Evolutionary conservation across 2,888 invertebrate genomes (phyloP).

Genomic region (Gasteruption jaculator): DNA sequence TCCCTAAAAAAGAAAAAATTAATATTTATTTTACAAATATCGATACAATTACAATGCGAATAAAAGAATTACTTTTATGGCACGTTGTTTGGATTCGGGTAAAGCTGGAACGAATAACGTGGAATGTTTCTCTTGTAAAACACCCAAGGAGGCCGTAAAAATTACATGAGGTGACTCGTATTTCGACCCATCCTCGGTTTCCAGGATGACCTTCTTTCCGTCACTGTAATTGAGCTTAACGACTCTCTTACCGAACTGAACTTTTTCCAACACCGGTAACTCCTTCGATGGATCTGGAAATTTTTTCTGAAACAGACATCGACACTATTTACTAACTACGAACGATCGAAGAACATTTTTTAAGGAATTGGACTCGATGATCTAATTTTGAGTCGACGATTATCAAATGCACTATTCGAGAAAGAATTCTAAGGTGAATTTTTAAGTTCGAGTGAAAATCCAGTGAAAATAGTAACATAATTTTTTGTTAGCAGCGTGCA

Average conservation of each 20-base stretch:
- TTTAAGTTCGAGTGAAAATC: too few species aligned
- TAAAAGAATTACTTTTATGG: conserved; percentile 52
- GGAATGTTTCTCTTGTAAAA: conserved; percentile 60
- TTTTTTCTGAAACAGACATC: conserved; percentile 53
- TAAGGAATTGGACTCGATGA: too few species aligned
- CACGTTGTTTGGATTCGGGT: conserved; percentile 55
- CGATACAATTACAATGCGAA: conserved; percentile 1
- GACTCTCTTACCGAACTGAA: conserved; percentile 57
- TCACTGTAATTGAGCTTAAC: conserved; percentile 54
- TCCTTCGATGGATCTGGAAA: conserved; percentile 52
- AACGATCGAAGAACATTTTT: too few species aligned
- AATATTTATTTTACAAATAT: conserved; percentile 5
- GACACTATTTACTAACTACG: too few species aligned
- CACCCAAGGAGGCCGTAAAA: conserved; percentile 65
- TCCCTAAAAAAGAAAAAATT: conserved; percentile 42
- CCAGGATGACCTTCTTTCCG: conserved; percentile 54
- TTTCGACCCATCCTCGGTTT: conserved; percentile 56
- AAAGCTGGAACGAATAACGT: conserved; percentile 60
- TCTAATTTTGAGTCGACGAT: too few species aligned
- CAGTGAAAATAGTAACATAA: too few species aligned
- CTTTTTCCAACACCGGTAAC: conserved; percentile 50
- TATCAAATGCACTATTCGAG: too few species aligned
- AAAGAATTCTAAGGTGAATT: too few species aligned
- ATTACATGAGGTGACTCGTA: conserved; percentile 63
- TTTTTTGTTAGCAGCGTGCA: too few species aligned